Percentiles rank a stretch among this genome's conserved stretches.
phyloP scores from a whole-genome alignment of 1,140 invertebrate species.

The Ostrea denselamellosa region DNA sequence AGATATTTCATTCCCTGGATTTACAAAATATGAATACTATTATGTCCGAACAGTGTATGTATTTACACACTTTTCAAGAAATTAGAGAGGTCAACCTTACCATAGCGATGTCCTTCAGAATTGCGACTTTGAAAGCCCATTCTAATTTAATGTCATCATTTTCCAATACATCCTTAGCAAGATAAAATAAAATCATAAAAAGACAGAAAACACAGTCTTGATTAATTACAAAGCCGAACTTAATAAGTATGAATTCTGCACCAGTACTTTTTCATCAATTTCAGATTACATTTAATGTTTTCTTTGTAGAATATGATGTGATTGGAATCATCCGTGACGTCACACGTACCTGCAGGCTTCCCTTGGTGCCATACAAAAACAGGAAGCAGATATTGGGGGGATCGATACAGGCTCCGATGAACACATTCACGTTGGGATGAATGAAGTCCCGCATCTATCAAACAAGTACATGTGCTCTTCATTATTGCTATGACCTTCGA shows the following conservation, averaged over 20 bases:
- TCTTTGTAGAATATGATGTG: background rate
- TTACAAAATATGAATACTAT: background rate
- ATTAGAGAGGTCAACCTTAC: conserved; percentile 73
- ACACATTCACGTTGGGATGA: conserved; percentile 92
- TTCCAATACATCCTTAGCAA: conserved; percentile 90
- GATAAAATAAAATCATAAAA: background rate
- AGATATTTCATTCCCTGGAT: conserved; percentile 94
- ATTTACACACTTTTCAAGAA: background rate
- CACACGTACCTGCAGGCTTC: conserved; percentile 78
- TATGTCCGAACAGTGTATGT: background rate
- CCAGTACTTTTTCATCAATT: background rate
- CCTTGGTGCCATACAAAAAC: conserved; percentile 86
- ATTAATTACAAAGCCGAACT: background rate
- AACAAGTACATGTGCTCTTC: background rate
- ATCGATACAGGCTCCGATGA: conserved; percentile 89
- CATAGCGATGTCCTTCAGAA: conserved; percentile 94
- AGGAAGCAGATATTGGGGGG: conserved; percentile 85
- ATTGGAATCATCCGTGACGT: background rate
- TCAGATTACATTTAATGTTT: background rate
- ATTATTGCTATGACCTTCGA: too few species aligned
- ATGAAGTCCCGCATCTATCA: conserved; percentile 89
- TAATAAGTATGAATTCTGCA: background rate
- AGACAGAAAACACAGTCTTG: background rate
- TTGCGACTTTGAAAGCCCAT: conserved; percentile 93
- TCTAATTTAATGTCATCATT: conserved; percentile 95